phyloP scores from a whole-genome alignment of 2,113 vertebrate genomes.

The Okapia johnstoni region DNA sequence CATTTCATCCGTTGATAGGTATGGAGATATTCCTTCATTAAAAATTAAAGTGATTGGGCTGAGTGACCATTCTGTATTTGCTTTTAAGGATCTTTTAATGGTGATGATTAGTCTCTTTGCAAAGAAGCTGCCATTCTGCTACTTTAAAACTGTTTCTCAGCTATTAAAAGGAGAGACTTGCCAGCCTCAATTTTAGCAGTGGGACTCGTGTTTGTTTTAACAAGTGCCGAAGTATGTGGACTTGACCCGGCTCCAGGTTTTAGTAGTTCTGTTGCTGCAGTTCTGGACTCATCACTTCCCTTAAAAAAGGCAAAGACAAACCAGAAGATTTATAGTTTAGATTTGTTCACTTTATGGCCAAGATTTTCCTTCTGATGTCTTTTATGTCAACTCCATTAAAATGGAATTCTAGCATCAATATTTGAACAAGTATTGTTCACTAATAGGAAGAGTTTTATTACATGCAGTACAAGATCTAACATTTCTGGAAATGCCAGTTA shows the following conservation, averaged over 20 bases:
- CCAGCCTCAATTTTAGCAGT: constrained; percentile 60
- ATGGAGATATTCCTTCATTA: constrained; percentile 53
- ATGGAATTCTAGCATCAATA: constrained; percentile 41
- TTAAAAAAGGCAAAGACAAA: constrained; percentile 17
- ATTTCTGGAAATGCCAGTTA: constrained; percentile 44
- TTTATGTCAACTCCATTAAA: constrained; percentile 30
- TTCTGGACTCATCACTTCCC: not conserved
- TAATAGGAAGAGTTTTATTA: constrained; percentile 44
- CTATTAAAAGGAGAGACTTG: constrained; percentile 53
- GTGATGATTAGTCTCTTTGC: constrained; percentile 56
- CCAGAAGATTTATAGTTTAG: not conserved
- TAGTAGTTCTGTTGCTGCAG: not conserved
- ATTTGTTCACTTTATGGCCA: not conserved
- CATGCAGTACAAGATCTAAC: not conserved
- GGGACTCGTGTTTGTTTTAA: constrained; percentile 70
- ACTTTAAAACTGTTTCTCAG: constrained; percentile 65
- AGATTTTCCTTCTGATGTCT: not conserved
- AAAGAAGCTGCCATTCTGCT: constrained; percentile 52
- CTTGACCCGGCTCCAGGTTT: constrained; percentile 44
- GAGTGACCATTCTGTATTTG: constrained; percentile 54
- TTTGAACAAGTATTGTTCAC: not conserved
- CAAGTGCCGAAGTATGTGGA: constrained; percentile 60
- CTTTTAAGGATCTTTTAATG: constrained; percentile 70
- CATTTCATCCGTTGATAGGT: constrained; percentile 39
- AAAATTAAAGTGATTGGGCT: constrained; percentile 59